Conservation (phyloP, 2,113 vertebrate species). For the Heterochromis multidens region DNA sequence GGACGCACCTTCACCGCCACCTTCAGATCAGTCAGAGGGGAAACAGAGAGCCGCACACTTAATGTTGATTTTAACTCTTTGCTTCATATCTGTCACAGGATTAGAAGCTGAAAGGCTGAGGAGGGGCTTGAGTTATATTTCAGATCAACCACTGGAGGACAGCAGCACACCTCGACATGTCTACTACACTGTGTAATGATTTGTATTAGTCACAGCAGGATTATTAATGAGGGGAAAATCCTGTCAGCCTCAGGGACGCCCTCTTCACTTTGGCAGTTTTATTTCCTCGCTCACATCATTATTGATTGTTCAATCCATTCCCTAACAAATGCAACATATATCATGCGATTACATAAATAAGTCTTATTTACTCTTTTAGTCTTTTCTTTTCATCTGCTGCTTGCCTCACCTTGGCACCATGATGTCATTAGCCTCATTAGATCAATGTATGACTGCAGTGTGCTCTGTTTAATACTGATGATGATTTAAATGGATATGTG, state of each 20-base stretch:
- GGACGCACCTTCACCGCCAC: constrained; percentile 69
- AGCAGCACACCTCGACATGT: constrained; percentile 10
- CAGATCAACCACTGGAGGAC: constrained; percentile 29
- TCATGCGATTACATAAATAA: background rate
- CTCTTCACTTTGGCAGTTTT: background rate
- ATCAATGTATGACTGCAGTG: background rate
- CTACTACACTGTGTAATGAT: background rate
- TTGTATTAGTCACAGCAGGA: background rate
- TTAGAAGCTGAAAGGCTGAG: background rate
- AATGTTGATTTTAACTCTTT: background rate
- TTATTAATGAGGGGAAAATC: constrained; percentile 2
- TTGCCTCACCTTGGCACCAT: constrained; percentile 1
- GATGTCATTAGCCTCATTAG: constrained; percentile 55
- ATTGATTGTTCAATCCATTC: background rate
- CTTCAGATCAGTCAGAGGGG: background rate
- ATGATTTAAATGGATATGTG: constrained; percentile 33
- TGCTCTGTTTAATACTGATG: background rate
- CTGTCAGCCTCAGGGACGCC: background rate
- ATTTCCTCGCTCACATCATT: background rate
- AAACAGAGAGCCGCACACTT: background rate
- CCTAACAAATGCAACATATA: background rate
- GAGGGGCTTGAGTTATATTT: background rate
- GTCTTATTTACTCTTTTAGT: constrained; percentile 17
- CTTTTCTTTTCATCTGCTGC: background rate
- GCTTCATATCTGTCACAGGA: background rate